phyloP scores from a whole-genome alignment of 2,113 vertebrate species.

The Sigmodon hispidus region DNA sequence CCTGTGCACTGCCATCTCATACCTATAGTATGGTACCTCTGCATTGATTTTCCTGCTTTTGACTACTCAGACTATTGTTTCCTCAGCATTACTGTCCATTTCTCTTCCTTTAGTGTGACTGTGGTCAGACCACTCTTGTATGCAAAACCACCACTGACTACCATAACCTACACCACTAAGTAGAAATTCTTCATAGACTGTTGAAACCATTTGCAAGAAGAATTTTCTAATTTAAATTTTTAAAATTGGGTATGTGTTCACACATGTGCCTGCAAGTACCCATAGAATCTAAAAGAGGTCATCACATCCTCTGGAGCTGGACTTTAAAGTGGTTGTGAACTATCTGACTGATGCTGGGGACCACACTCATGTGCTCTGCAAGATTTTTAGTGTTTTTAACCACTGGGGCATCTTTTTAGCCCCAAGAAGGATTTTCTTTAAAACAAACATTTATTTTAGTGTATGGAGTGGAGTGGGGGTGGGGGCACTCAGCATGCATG shows the following conservation, averaged over 20 bases:
- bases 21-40: background rate
- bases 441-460: background rate
- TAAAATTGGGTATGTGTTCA: background rate
- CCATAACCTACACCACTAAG: background rate
- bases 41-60: background rate
- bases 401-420: background rate
- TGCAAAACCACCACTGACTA: background rate
- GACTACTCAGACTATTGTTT: background rate
- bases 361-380: background rate
- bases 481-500: background rate
- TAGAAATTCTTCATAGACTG: background rate
- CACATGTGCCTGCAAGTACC: background rate
- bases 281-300: background rate
- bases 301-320: background rate
- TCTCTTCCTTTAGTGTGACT: background rate
- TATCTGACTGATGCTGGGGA: background rate
- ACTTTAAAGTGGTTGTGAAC: background rate
- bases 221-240: background rate
- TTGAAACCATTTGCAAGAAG: background rate
- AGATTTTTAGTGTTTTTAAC: background rate
- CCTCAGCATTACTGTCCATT: background rate
- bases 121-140: background rate
- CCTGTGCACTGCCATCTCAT: background rate
- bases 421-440: background rate
- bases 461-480: fast-evolving